Base-by-base conservation (phyloP, 1,140 invertebrate genomes). In the Protaetia brevitarsis region DNA sequence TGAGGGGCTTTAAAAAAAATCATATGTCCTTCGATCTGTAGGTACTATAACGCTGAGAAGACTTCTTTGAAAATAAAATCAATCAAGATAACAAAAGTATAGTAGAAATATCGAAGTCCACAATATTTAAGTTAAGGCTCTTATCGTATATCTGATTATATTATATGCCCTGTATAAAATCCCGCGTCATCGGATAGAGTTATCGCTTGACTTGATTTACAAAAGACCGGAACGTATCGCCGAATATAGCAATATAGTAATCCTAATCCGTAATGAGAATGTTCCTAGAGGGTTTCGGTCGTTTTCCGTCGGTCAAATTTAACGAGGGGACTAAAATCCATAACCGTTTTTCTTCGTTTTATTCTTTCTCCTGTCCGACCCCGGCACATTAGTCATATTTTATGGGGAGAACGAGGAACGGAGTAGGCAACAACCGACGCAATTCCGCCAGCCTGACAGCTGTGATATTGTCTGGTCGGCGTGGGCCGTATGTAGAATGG, bases 311-410 rank as follows among this genome's bases (percentile, higher is more conserved):
- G 13, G 41, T 8, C 41, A 8, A 23, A 19, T 51, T 51, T 51
- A 51, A 51, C 41, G 26, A 51, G 41, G 41, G 41, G 41, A 51
- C 41, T 51, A 51, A 23, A 23, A 51, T 51, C 41, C 41, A 51
- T 51, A 51, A 51, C 41, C 13, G 41, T 51, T 51, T 51, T 51
- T 51, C 41, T 51, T 51, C n/a, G n/a, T 45, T 51, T 51, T 51
- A 51, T 51, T 51, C 19, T 1, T 51, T 51, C 26, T 23, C 41
- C 41, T 51, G 41, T 51, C 41, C 41, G 41, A 51, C 41, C 41
- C 26, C 41, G 41, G 19, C 13, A 19, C 41, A 51, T 51, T 51
- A 51, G 41, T 51, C 41, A 51, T 51, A 51, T 51, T 51, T 51
- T 51, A 51, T 51, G 19, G 41, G 11, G 13, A 23, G 19, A 23